phyloP scores from a whole-genome alignment of 2,888 invertebrate genomes.

The Drosophila formosana region DNA sequence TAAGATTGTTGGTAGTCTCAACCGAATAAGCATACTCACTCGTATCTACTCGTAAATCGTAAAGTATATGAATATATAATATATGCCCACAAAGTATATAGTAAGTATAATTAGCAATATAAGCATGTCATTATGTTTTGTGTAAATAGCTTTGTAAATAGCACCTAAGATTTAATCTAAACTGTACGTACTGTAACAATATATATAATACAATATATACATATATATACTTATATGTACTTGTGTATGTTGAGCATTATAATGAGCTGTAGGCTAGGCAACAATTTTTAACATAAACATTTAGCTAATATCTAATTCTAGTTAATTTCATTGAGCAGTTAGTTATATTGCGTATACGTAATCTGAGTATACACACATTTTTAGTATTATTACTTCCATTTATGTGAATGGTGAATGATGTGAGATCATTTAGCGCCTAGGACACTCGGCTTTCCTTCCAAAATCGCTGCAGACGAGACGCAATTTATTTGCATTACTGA shows the following conservation, averaged over 20 bases:
- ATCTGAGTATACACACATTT: neutral
- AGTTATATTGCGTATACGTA: conserved; percentile 13
- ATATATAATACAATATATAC: neutral
- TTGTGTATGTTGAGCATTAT: conserved; percentile 30
- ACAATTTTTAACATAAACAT: conserved; percentile 66
- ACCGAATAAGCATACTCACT: conserved; percentile 10
- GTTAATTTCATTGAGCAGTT: conserved; percentile 29
- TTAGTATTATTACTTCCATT: conserved; percentile 18
- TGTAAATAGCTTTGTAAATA: conserved; percentile 49
- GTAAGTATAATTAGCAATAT: neutral
- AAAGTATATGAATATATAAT: neutral
- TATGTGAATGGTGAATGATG: conserved; percentile 17
- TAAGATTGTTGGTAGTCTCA: conserved; percentile 54
- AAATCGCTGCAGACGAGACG: neutral
- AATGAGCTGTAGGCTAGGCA: conserved; percentile 63
- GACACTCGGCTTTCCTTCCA: conserved; percentile 13
- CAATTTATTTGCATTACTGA: neutral
- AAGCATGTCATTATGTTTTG: conserved; percentile 12
- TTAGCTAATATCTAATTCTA: conserved; percentile 52
- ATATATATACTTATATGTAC: neutral
- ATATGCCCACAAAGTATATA: neutral
- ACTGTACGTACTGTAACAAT: conserved; percentile 23
- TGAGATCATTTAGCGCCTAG: conserved; percentile 36
- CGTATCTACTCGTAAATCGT: neutral
- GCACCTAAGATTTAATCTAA: conserved; percentile 47